Evolutionary conservation across 2,888 invertebrate genomes (phyloP), one percentile per base, ranked within the genome.

Genomic region (Notocelia uddmanniana): DNA sequence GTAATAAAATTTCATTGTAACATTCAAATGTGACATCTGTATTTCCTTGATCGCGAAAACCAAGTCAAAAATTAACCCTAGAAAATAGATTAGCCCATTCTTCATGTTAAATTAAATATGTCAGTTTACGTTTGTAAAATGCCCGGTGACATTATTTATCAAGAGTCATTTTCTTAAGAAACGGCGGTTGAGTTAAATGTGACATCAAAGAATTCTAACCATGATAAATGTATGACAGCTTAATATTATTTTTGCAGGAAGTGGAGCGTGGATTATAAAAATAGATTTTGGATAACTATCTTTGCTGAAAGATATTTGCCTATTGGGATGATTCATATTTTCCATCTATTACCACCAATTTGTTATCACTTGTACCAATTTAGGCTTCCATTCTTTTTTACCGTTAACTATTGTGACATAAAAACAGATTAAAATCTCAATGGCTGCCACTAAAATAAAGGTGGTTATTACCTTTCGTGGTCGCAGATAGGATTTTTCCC

Each of bases 161-260:
- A 74, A 68, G 59, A 69, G 72, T 72, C 60, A 74, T 74, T 69
- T 68, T 69, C 67, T 52, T 41, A 73, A 75, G 76, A 77, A 79
- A 78, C 76, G 75, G 75, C 57, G 71, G 74, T 74, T 73, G 45
- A 72, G 74, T 76, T 74, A 69, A 73, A 74, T 76, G 79, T 81
- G 78, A 86, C 85, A 82, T 89, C 89, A 89, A 89, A 89, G 88
- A 78, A 76, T 79, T 74, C 74, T 73, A 74, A 74, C 63, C 79
- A 77, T 75, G 78, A 81, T 79, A 76, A 81, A 89, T 71, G 68
- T 69, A 86, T 83, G 83, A 88, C 85, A 84, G 74, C 76, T 74
- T 79, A 80, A 83, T 80, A 84, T 84, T 82, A 81, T 81, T 85
- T 80, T 77, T 75, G 77, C 74, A 77, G 52, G 76, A 76, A 78